Base-by-base conservation (phyloP, 2,888 invertebrate species). In the Lasioglossum pauxillum region DNA sequence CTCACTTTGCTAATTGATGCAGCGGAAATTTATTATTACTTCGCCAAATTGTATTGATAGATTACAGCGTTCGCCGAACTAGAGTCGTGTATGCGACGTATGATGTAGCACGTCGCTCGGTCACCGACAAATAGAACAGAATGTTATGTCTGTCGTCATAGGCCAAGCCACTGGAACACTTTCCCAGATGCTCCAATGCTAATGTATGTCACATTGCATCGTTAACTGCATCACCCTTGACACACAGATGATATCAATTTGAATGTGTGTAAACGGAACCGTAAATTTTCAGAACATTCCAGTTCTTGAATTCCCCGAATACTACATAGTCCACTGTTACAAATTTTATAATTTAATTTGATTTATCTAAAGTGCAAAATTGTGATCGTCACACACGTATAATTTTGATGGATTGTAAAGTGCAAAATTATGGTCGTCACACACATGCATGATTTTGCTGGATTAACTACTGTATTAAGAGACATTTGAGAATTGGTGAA, bases 61-160 rank as follows among this genome's bases (percentile, higher is more conserved):
- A 71, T 79, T 72, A 49, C 69, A 77, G 60, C 35, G 49, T 53
- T 49, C 71, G 27, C 41, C 60, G 72, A 78, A 82, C 73, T 67
- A 19, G 57, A 79, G 67, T 44, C 7, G 19, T 8, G 31, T 31
- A n/a, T n/a, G 57, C n/a, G n/a, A 64, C 57, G 57, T n/a, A 57
- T 57, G 31, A 16, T 31, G 19, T 19, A 71, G 38, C 41, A 38
- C 74, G 73, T 73, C 44, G 31, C 38, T 35, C 38, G 75, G 71
- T 82, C 75, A 74, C 46, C 49, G 80, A 53, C 73, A 88, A 87
- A 75, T 86, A 83, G 82, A 78, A 82, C 85, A 71, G 84, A 84
- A 81, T 88, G 78, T 80, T 72, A 73, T 14, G 80, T 60, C 67
- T 78, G 53, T 80, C 81, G 67, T 85, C 78, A 67, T 46, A 75